phyloP scores from a whole-genome alignment of 1,140 invertebrate genomes.

The Drosophila aff. region DNA sequence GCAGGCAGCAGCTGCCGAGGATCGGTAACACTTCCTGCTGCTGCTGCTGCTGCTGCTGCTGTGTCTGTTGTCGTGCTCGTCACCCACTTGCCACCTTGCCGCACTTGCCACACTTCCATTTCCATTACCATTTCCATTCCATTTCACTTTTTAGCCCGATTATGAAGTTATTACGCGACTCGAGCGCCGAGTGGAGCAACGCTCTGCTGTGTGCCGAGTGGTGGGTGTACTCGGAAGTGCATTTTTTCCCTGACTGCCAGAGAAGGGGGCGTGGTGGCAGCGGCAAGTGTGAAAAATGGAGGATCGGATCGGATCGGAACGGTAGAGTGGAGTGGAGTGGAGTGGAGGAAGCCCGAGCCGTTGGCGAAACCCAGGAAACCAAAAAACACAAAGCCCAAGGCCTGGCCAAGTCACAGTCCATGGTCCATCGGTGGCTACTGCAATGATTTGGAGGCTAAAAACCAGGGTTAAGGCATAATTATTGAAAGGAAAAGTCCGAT shows the following conservation, averaged over 20 bases:
- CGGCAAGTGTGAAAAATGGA: constrained; percentile 71
- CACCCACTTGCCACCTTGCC: constrained; percentile 8
- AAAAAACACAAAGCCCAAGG: not conserved
- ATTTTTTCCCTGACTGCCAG: not conserved
- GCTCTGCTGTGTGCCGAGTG: constrained; percentile 2
- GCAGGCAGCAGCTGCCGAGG: constrained; percentile 24
- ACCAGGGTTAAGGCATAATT: too few species aligned
- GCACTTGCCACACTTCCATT: constrained; percentile 29
- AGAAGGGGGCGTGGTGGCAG: constrained; percentile 18
- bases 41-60: not conserved
- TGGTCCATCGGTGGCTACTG: not conserved
- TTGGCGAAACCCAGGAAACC: constrained; percentile 3
- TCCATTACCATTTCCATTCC: constrained; percentile 44
- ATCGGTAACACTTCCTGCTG: constrained; percentile 8
- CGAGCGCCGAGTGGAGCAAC: not conserved
- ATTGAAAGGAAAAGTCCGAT: not conserved
- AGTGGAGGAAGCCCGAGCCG: not conserved
- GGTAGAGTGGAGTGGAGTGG: not conserved
- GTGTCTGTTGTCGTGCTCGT: constrained; percentile 6
- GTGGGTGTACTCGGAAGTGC: constrained; percentile 74
- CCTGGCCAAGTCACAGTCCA: not conserved
- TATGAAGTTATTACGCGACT: constrained; percentile 75
- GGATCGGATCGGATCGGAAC: constrained; percentile 38
- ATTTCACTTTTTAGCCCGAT: constrained; percentile 52
- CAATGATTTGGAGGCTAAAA: not conserved